A percentile compares a stretch with the other conserved stretches of the same genome.
phyloP scores from a whole-genome alignment of 2,888 invertebrate species.

The Hirtodrosophila cameraria region DNA sequence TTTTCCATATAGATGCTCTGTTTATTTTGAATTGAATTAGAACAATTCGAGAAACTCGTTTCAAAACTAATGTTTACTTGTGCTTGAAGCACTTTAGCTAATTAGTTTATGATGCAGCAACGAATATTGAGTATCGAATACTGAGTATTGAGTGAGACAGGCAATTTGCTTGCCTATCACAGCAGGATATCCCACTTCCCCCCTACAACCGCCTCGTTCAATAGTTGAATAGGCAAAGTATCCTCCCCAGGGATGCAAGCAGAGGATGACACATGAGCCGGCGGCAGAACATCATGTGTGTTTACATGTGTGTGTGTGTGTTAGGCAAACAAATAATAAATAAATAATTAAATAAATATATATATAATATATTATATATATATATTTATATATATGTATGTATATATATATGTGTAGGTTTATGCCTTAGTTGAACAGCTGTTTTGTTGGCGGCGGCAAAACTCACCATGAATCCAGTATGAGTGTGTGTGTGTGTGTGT shows the following conservation, averaged over 20 bases:
- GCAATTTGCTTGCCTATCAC: constrained; percentile 53
- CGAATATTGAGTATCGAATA: too few relatives aligned
- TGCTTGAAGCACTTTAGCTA: constrained; percentile 50
- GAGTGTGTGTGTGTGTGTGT: constrained; percentile 36
- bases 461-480: constrained; percentile 75
- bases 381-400: too few relatives aligned
- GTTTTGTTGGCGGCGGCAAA: constrained; percentile 54
- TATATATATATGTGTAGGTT: too few relatives aligned
- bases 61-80: too few relatives aligned
- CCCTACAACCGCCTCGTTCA: constrained; percentile 19
- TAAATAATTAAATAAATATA: constrained; percentile 71
- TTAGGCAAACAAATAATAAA: constrained; percentile 63
- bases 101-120: constrained; percentile 60
- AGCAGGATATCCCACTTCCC: constrained; percentile 36
- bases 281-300: constrained; percentile 25
- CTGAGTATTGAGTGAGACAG: constrained; percentile 38
- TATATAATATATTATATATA: too few relatives aligned
- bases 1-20: too few relatives aligned
- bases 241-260: constrained; percentile 7
- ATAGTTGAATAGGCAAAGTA: constrained; percentile 28
- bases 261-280: constrained; percentile 56
- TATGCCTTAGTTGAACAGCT: constrained; percentile 62
- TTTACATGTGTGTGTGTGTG: constrained; percentile 17
- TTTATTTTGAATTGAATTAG: too few relatives aligned
- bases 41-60: too few relatives aligned